These are phyloP conservation scores for Varanus salvator DNA, from an alignment of 2,113 vertebrate genomes.

Conservation along the genomic window DNA sequence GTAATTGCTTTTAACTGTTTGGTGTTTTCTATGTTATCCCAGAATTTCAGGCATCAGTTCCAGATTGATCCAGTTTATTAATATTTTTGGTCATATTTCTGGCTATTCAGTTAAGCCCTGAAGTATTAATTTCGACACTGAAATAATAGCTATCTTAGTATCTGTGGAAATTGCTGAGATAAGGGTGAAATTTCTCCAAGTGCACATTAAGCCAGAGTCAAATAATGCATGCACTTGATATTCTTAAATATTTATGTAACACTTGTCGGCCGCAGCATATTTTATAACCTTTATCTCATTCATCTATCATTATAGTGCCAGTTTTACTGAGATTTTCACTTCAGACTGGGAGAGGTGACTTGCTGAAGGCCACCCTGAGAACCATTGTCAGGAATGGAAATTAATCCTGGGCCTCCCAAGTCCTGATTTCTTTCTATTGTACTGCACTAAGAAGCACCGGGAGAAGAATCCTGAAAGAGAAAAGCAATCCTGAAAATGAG, in stretches of 20 bases:
- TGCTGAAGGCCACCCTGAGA: slow-evolving; percentile 8
- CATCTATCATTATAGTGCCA: slow-evolving; percentile 4
- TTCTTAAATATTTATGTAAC: slow-evolving; percentile 7
- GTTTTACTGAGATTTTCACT: background rate
- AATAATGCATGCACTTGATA: background rate
- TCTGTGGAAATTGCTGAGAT: background rate
- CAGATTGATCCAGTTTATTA: too few species aligned
- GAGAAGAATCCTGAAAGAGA: background rate
- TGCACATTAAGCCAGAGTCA: background rate
- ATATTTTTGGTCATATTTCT: too few species aligned
- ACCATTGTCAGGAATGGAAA: background rate
- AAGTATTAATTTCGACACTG: background rate
- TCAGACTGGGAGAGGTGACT: background rate
- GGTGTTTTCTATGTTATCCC: too few species aligned
- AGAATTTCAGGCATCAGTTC: too few species aligned
- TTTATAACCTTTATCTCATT: slow-evolving; percentile 5
- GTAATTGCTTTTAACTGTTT: too few species aligned
- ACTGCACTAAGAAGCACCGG: background rate
- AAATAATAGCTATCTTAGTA: background rate
- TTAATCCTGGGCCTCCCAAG: slow-evolving; percentile 17
- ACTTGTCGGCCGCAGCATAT: background rate
- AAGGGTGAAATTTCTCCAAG: background rate
- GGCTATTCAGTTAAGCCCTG: background rate
- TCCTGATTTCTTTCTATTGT: background rate
- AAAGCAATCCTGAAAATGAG: background rate